These are phyloP conservation scores for Ctenomys sociabilis DNA, from an alignment of 2,113 vertebrate species.

Conservation along the genomic window DNA sequence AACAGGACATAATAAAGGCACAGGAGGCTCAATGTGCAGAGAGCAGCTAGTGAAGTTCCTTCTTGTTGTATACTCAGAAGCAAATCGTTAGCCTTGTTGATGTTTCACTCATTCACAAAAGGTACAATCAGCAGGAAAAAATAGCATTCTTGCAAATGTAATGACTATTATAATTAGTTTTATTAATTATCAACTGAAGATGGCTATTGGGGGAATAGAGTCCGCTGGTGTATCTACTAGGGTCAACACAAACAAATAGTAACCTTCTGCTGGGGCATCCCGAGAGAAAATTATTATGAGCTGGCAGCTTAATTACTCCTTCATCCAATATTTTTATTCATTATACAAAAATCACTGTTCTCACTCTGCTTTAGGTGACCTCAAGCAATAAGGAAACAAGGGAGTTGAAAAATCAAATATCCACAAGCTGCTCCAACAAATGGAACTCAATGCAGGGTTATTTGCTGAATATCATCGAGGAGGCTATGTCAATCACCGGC, in stretches of 20 bases:
- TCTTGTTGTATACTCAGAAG: neutral
- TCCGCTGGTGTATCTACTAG: neutral
- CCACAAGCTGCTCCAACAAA: neutral
- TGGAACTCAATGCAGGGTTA: neutral
- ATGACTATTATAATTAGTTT: slow-evolving; percentile 5
- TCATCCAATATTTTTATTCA: slow-evolving; percentile 16
- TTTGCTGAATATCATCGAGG: neutral
- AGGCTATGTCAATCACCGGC: neutral
- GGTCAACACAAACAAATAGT: neutral
- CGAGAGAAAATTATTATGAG: neutral
- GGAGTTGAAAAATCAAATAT: slow-evolving; percentile 48
- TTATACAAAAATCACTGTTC: slow-evolving; percentile 37
- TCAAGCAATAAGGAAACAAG: slow-evolving; percentile 16
- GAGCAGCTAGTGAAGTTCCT: neutral
- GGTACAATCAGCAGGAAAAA: neutral
- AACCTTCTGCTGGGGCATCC: neutral
- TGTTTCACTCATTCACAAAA: slow-evolving; percentile 14
- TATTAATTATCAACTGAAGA: slow-evolving; percentile 25
- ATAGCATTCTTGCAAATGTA: neutral
- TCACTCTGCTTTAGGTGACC: neutral
- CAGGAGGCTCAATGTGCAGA: neutral
- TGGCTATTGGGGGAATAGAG: neutral
- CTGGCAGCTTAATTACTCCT: slow-evolving; percentile 1
- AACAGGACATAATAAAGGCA: neutral
- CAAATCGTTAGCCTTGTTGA: neutral